A percentile compares a stretch with the other conserved stretches of the same genome.
phyloP scores from a whole-genome alignment of 2,797 vertebrate genomes.

The Aulostomus chinensis region DNA sequence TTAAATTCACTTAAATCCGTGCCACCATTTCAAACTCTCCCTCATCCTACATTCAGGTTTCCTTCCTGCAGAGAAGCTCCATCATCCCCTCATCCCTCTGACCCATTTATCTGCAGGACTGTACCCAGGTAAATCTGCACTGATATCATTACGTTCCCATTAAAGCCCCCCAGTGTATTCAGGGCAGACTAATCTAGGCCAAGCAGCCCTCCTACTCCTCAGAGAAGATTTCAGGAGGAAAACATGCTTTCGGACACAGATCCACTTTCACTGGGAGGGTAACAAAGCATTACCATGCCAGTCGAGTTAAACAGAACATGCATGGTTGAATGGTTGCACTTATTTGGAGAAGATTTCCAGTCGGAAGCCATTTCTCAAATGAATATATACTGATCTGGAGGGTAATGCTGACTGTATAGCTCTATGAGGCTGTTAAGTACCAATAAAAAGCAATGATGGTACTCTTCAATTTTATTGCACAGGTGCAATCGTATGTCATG shows the following conservation, averaged over 20 bases:
- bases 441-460: slow-evolving; percentile 54
- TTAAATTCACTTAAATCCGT: slow-evolving; percentile 5
- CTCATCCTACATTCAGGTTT: slow-evolving; percentile 7
- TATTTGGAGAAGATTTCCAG: too few species aligned
- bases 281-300: slow-evolving; percentile 35
- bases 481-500: slow-evolving; percentile 44
- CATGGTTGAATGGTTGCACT: too few species aligned
- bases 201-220: slow-evolving; percentile 53
- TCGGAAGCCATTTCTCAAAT: too few species aligned
- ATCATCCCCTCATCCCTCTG: slow-evolving; percentile 59
- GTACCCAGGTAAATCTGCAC: slow-evolving; percentile 69
- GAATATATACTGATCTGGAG: slow-evolving; percentile 3
- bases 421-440: slow-evolving; percentile 24
- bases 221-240: slow-evolving; percentile 26
- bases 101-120: slow-evolving; percentile 68
- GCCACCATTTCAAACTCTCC: background rate
- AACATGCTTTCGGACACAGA: slow-evolving; percentile 29
- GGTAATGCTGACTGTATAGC: slow-evolving; percentile 13
- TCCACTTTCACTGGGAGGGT: slow-evolving; percentile 2
- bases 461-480: slow-evolving; percentile 55
- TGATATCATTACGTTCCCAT: slow-evolving; percentile 76
- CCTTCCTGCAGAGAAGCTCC: slow-evolving; percentile 50
- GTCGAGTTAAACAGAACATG: background rate
- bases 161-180: slow-evolving; percentile 61
- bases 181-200: slow-evolving; percentile 74